Evolutionary conservation across 2,113 vertebrate species (phyloP).

Genomic region (Corythaixoides concolor): DNA sequence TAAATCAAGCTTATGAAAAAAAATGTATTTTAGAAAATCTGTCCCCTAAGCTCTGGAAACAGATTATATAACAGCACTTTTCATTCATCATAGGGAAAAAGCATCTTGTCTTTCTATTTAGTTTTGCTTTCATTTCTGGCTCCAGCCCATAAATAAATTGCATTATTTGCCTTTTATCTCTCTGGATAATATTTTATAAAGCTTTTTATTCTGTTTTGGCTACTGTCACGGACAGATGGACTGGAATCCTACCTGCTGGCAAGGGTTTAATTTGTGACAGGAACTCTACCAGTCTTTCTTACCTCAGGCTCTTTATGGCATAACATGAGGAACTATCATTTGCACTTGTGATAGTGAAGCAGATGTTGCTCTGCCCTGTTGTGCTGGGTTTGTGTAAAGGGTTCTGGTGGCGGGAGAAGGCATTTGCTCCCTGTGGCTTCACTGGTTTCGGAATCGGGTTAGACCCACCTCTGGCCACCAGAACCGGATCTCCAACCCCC

Average conservation of each 20-base stretch:
- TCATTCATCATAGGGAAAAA: constrained; percentile 20
- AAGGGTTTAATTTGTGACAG: constrained; percentile 49
- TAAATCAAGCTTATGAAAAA: background rate
- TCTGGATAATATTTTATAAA: constrained; percentile 21
- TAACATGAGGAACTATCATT: constrained; percentile 43
- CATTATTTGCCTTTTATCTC: constrained; percentile 31
- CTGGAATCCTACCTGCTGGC: constrained; percentile 51
- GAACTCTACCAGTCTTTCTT: constrained; percentile 30
- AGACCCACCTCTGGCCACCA: too few species aligned
- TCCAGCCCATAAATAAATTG: constrained; percentile 44
- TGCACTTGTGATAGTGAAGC: constrained; percentile 46
- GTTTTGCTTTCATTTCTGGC: constrained; percentile 33
- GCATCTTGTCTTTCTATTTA: constrained; percentile 11
- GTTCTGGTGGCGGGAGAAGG: too few species aligned
- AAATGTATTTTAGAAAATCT: background rate
- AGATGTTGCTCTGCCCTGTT: constrained; percentile 59
- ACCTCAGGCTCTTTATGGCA: constrained; percentile 57
- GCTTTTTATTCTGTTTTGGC: constrained; percentile 20
- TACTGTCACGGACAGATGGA: constrained; percentile 45
- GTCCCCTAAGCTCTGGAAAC: background rate
- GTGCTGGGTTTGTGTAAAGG: too few species aligned
- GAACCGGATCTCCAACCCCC: too few species aligned
- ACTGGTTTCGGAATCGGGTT: too few species aligned
- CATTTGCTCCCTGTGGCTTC: too few species aligned
- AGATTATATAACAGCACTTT: constrained; percentile 50